Evolutionary conservation across 2,888 invertebrate genomes (phyloP).

Genomic region (Escarpia spicata): DNA sequence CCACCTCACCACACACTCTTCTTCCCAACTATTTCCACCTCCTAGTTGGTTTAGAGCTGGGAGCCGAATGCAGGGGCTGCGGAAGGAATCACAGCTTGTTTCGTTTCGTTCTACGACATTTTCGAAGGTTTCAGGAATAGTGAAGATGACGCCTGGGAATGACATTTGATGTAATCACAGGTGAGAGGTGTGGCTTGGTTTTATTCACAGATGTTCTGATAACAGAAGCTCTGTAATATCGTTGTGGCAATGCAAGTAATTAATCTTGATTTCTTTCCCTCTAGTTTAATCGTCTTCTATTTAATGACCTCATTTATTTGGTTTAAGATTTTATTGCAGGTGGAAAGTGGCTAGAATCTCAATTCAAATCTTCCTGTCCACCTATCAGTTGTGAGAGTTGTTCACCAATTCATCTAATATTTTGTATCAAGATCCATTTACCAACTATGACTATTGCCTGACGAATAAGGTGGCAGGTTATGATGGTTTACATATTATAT

Average conservation of each 20-base stretch:
- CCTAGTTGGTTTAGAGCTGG: neutral
- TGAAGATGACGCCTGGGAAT: neutral
- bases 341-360: neutral
- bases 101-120: neutral
- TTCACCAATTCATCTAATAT: neutral
- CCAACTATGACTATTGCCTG: neutral
- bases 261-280: neutral
- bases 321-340: neutral
- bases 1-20: neutral
- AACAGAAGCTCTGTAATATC: neutral
- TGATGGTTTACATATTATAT: neutral
- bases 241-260: neutral
- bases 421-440: neutral
- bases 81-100: neutral
- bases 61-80: neutral
- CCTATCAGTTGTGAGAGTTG: neutral
- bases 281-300: too few species aligned
- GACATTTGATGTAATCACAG: neutral
- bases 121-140: neutral
- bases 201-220: neutral
- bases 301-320: neutral
- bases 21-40: neutral
- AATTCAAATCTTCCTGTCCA: neutral
- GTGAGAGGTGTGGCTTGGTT: neutral
- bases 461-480: neutral